A percentile compares a stretch with the other conserved stretches of the same genome.
phyloP scores from a whole-genome alignment of 2,797 vertebrate genomes.

The Phyllotis vaccarum region DNA sequence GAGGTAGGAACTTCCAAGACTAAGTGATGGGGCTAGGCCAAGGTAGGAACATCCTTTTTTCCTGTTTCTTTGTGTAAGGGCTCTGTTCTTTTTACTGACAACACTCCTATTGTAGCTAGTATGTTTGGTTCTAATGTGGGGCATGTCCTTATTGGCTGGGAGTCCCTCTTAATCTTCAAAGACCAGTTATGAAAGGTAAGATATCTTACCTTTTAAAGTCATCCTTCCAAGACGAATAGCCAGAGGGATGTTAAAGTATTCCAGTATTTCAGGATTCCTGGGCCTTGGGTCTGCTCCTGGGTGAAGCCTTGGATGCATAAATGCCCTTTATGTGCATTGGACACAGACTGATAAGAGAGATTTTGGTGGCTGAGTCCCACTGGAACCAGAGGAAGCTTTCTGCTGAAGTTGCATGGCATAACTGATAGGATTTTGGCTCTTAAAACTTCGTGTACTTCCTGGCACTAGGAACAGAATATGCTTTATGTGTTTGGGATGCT shows the following conservation, averaged over 20 bases:
- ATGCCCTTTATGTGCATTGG: not conserved
- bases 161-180: too few species aligned
- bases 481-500: not conserved
- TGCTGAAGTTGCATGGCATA: not conserved
- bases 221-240: not conserved
- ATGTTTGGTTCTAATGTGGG: too few species aligned
- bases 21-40: not conserved
- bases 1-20: not conserved
- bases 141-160: too few species aligned
- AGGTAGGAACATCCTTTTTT: not conserved
- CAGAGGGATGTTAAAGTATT: not conserved
- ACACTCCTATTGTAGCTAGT: not conserved
- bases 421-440: not conserved
- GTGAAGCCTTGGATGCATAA: not conserved
- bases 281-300: not conserved
- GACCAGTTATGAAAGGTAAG: too few species aligned
- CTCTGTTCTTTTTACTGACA: not conserved
- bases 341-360: not conserved
- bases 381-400: not conserved
- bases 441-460: not conserved
- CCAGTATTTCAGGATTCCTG: not conserved
- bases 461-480: not conserved
- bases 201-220: too few species aligned
- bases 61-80: not conserved
- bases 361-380: not conserved